Percentiles rank a stretch among this genome's conserved stretches.
These are phyloP conservation scores for Arctopsyche grandis DNA, from an alignment of 1,140 invertebrate genomes.

Conservation along the genomic window DNA sequence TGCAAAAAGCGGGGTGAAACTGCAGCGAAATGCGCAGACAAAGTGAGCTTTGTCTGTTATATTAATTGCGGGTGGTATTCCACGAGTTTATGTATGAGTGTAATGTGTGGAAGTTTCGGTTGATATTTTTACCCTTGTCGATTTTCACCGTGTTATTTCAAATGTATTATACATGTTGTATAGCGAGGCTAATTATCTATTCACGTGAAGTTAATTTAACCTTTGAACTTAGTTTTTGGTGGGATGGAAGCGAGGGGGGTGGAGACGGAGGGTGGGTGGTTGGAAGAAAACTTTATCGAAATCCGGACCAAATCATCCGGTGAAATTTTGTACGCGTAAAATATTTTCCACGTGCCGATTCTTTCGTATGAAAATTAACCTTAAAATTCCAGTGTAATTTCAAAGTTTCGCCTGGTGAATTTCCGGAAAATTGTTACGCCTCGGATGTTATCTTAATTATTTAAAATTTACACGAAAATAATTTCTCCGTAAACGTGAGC, in stretches of 20 bases:
- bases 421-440: background rate
- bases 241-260: background rate
- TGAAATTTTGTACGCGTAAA: background rate
- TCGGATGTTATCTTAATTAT: constrained; percentile 4
- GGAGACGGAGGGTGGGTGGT: too few species aligned
- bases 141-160: background rate
- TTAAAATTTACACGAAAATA: background rate
- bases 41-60: too few species aligned
- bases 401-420: background rate
- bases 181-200: background rate
- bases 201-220: constrained; percentile 7
- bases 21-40: too few species aligned
- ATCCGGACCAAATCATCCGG: background rate
- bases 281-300: background rate
- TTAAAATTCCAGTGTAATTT: constrained; percentile 5
- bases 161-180: background rate
- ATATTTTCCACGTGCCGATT: background rate
- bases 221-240: background rate
- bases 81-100: background rate
- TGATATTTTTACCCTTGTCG: background rate
- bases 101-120: background rate
- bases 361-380: background rate
- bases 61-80: too few species aligned
- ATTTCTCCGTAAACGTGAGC: background rate
- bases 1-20: too few species aligned